Conservation (phyloP, 2,888 invertebrate genomes). For the Oligia latruncula region DNA sequence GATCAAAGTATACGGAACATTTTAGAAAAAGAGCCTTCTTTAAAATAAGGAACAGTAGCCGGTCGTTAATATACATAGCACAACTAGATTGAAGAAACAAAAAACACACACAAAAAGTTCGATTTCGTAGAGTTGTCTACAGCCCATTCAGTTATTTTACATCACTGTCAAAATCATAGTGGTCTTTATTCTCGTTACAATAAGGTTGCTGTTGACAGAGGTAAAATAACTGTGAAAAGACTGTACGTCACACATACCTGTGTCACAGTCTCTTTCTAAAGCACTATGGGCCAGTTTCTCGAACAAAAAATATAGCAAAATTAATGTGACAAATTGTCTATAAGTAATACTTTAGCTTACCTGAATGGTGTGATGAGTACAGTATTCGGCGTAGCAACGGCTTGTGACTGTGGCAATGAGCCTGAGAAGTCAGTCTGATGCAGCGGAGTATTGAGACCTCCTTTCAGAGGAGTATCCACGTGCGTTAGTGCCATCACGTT, state of each 20-base stretch:
- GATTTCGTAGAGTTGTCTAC: background rate
- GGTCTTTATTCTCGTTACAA: background rate
- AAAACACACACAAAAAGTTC: background rate
- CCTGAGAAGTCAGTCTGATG: conserved; percentile 97
- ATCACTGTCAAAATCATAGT: background rate
- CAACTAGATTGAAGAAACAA: background rate
- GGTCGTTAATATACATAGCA: background rate
- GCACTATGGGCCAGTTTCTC: background rate
- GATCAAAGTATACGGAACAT: background rate
- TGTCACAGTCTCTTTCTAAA: background rate
- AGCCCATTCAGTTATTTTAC: background rate
- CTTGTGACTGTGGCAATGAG: conserved; percentile 93
- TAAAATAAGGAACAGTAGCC: background rate
- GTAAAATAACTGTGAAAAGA: too few relatives aligned
- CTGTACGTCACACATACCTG: too few relatives aligned
- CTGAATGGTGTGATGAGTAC: conserved; percentile 96
- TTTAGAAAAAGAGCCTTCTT: background rate
- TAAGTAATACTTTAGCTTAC: conserved; percentile 65
- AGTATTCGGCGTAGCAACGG: conserved; percentile 96
- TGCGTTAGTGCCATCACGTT: conserved; percentile 99
- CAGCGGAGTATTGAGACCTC: conserved; percentile 98
- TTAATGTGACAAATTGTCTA: background rate
- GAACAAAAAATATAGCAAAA: background rate
- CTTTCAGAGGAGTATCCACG: conserved; percentile 99
- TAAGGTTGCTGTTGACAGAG: background rate